Evolutionary conservation across 2,113 vertebrate species (phyloP), one percentile per base, ranked within the genome.

Genomic region (Dermatemys mawii): DNA sequence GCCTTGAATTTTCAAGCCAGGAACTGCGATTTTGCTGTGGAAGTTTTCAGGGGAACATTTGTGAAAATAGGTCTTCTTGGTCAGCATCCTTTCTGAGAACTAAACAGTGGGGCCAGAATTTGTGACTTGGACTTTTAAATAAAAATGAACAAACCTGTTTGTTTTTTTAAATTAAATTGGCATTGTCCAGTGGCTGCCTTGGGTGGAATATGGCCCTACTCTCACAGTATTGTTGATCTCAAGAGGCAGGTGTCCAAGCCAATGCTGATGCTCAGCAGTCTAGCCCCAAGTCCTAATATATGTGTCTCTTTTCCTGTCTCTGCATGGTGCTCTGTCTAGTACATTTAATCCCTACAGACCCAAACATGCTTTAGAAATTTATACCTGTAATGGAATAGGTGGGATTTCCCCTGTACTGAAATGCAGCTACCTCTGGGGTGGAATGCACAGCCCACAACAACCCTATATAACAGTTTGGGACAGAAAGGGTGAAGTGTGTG

Each of bases 71-170:
- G 75, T 53, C 53, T 88, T 94, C 48, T 24, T 57, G 87, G 93
- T 85, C 81, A 82, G 84, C 87, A 73, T 94, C 95, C 92, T 94
- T 70, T 4, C 92, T 83, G 90, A 60, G 51, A 80, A 67, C 29
- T 55, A 16, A 82, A 89, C 6, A 48, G 46, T 87, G 21, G 53
- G 78, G 78, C 92, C 84, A 82, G 94, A 44, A 0, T 60, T 92
- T 81, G 90, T 44, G 91, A 63, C 55, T 78, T 83, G 4, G 29
- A 14, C 14, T 35, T 60, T 89, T 54, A 92, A 93, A 93, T 85
- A 35, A 24, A 3, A 50, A 26, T 29, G 88, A 92, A n/a, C 84
- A 70, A 83, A 89, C 11, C 12, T 60, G 57, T 29, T 60, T 32
- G 57, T 29, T 5, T 60, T 60, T 60, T 16, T 22, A 53, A 32